These are phyloP conservation scores for Phaetusa simplex DNA, from an alignment of 2,113 vertebrate genomes.

Conservation along the genomic window DNA sequence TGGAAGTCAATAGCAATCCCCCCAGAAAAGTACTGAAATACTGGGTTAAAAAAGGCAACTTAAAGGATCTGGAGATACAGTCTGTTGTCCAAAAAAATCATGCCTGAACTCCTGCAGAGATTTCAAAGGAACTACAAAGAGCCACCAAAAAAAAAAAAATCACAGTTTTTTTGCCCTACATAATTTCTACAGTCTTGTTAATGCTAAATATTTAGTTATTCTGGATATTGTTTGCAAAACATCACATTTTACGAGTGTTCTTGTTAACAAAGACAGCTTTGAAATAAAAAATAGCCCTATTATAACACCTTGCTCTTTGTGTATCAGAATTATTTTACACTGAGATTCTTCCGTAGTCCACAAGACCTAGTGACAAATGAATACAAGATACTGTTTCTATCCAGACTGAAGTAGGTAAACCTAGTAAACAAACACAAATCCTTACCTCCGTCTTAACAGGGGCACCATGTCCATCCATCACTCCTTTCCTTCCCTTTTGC, in stretches of 20 bases:
- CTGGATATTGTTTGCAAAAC: background rate
- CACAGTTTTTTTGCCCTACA: background rate
- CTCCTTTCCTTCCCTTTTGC: background rate
- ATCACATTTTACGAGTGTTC: background rate
- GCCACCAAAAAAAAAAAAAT: background rate
- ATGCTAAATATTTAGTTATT: background rate
- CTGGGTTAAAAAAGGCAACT: background rate
- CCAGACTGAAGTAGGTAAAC: background rate
- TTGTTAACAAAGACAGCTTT: background rate
- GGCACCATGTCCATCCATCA: background rate
- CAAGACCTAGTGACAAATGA: background rate
- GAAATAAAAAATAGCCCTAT: background rate
- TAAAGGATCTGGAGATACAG: background rate
- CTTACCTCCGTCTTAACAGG: background rate
- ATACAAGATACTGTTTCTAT: background rate
- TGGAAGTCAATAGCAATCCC: background rate
- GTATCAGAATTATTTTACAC: conserved; percentile 3
- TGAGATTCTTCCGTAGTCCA: background rate
- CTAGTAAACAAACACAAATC: background rate
- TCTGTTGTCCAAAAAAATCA: background rate
- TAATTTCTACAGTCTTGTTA: background rate
- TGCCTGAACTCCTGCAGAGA: background rate
- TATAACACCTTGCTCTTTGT: background rate
- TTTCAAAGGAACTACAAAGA: background rate
- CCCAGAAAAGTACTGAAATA: background rate